Evolutionary conservation across 2,113 vertebrate genomes (phyloP).

Genomic region (Amphiprion ocellaris): DNA sequence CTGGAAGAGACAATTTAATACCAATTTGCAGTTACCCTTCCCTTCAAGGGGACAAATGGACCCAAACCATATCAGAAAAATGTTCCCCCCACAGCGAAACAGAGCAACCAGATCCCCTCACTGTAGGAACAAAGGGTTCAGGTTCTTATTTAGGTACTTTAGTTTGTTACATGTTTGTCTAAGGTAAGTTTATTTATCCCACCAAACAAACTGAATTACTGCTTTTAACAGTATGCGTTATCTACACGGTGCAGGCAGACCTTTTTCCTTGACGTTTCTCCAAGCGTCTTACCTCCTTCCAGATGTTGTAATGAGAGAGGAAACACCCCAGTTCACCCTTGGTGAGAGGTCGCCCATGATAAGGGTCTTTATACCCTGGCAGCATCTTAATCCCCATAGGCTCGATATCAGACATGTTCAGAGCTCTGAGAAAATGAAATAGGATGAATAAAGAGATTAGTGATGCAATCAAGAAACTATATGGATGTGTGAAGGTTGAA

Average conservation of each 20-base stretch:
- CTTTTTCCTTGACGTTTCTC: neutral
- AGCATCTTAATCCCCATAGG: slow-evolving; percentile 91
- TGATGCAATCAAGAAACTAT: slow-evolving; percentile 16
- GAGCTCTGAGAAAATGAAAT: slow-evolving; percentile 80
- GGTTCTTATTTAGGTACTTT: too few species aligned
- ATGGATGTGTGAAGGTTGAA: neutral
- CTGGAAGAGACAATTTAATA: too few species aligned
- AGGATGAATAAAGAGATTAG: slow-evolving; percentile 15
- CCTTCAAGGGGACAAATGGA: too few species aligned
- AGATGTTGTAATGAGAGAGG: slow-evolving; percentile 93
- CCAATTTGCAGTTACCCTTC: too few species aligned
- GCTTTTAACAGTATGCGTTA: slow-evolving; percentile 32
- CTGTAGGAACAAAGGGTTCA: too few species aligned
- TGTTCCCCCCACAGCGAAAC: too few species aligned
- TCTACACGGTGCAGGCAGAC: slow-evolving; percentile 28
- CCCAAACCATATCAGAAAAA: too few species aligned
- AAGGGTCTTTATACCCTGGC: slow-evolving; percentile 92
- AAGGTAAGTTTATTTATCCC: slow-evolving; percentile 4
- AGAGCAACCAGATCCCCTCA: too few species aligned
- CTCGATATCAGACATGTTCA: slow-evolving; percentile 89
- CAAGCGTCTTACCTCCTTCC: slow-evolving; percentile 90
- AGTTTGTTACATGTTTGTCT: too few species aligned
- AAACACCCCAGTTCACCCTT: slow-evolving; percentile 95
- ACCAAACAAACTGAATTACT: slow-evolving; percentile 1
- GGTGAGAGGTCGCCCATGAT: slow-evolving; percentile 92